Base-by-base conservation (phyloP, 2,113 vertebrate genomes). In the Trachemys scripta region DNA sequence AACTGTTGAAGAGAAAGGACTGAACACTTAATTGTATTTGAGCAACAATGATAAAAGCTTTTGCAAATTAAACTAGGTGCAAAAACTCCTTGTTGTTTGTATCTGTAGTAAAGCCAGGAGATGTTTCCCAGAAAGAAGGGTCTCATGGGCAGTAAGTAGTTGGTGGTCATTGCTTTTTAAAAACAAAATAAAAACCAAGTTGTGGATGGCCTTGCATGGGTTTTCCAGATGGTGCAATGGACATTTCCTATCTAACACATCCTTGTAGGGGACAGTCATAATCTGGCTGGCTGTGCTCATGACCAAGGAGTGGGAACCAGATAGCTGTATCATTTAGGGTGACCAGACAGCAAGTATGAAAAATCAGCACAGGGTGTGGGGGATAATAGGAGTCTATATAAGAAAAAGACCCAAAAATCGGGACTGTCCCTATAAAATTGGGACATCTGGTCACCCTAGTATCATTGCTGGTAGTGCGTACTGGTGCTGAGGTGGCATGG, bases 161-260 rank as follows among this genome's bases (percentile, higher is more conserved):
- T 92, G 53, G 91, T 19, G 96, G 82, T 91, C 50, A 95, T 22
- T 31, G n/a, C 35, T 97, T 94, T 84, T 90, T 93, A 65, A 50
- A 94, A 95, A 93, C 50, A 95, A 94, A 96, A 87, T 38, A 83
- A 35, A 86, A 87, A 84, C 80, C 82, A 84, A 53, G 29, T 65
- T 65, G 47, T 45, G 35, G 27, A 27, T 42, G 29, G 53, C 29
- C 29, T 13, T 83, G 54, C 83, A 62, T 3, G 1, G 81, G 79
- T 86, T 88, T 90, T 53, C 54, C 53, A 62, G 47, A 81, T 47
- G 76, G 85, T 31, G 86, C 25, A 84, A 22, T 27, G 84, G 72
- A 72, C 59, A 82, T 65, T 94, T 96, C 92, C 85, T 62, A 82
- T 72, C 90, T 84, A 82, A 89, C 59, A 89, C 35, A 91, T 14